These are phyloP conservation scores for Siniperca scherzeri DNA, from an alignment of 2,797 vertebrate genomes.

Conservation along the genomic window DNA sequence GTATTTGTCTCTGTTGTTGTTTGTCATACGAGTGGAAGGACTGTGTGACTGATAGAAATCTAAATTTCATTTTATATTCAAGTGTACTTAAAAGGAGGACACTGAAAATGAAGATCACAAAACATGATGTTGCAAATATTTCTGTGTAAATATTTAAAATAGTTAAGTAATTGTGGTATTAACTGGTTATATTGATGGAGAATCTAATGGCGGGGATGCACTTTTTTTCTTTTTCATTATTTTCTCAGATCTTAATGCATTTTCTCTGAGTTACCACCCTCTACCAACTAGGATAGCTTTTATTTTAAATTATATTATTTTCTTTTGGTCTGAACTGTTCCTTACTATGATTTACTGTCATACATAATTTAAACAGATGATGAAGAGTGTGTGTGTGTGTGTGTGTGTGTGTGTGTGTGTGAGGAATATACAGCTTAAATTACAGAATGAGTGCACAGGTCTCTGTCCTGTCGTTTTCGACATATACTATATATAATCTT, in stretches of 20 bases:
- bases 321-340: background rate
- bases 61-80: constrained; percentile 78
- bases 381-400: constrained; percentile 10
- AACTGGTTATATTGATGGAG: constrained; percentile 52
- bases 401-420: too few relatives aligned
- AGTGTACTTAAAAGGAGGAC: constrained; percentile 86
- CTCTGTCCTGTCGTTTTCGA: constrained; percentile 24
- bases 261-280: constrained; percentile 17
- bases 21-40: constrained; percentile 47
- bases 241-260: constrained; percentile 25
- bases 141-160: constrained; percentile 68
- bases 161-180: constrained; percentile 64
- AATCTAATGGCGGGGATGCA: constrained; percentile 61
- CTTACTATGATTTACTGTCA: constrained; percentile 1
- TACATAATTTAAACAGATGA: constrained; percentile 12
- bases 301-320: constrained; percentile 24
- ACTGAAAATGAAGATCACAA: constrained; percentile 61
- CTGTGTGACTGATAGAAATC: constrained; percentile 52
- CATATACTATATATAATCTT: background rate
- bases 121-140: constrained; percentile 66
- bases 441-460: constrained; percentile 8
- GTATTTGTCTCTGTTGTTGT: constrained; percentile 46
- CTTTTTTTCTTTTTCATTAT: constrained; percentile 36
- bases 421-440: constrained; percentile 16
- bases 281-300: constrained; percentile 9